Conservation (phyloP, 2,797 vertebrate species). For the Crocidura indochinensis region DNA sequence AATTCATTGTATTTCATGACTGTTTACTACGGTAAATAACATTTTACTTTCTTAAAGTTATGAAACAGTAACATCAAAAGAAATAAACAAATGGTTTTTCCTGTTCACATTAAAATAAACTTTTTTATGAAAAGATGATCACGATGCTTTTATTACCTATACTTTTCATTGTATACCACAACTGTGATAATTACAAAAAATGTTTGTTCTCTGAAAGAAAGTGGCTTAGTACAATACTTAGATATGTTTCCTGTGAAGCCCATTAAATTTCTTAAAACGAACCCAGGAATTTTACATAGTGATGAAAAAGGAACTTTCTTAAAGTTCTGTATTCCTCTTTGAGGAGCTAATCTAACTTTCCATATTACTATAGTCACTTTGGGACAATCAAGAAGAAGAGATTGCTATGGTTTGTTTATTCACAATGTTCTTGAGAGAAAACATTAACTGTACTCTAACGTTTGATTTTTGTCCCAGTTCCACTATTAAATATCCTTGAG, state of each 20-base stretch:
- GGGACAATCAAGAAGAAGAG: neutral
- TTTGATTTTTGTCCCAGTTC: constrained; percentile 5
- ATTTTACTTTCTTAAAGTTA: constrained; percentile 36
- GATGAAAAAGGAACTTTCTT: neutral
- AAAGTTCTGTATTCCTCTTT: neutral
- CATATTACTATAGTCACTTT: neutral
- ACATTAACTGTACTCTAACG: neutral
- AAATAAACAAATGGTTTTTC: neutral
- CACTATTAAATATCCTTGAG: constrained; percentile 30
- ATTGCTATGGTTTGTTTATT: neutral
- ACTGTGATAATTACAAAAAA: neutral
- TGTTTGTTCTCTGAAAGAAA: constrained; percentile 30
- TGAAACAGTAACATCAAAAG: constrained; percentile 3
- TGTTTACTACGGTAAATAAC: constrained; percentile 40
- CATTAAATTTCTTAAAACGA: neutral
- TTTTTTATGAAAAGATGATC: neutral
- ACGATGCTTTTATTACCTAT: neutral
- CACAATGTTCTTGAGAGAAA: neutral
- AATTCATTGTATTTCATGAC: neutral
- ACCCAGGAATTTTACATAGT: neutral
- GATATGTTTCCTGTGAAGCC: neutral
- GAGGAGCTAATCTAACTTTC: neutral
- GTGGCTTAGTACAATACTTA: neutral
- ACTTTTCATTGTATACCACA: neutral
- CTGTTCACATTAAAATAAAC: constrained; percentile 8